Percentiles rank a stretch among this genome's conserved stretches.
Evolutionary conservation across 2,113 vertebrate species (phyloP).

Genomic region (Erythrolamprus reginae): DNA sequence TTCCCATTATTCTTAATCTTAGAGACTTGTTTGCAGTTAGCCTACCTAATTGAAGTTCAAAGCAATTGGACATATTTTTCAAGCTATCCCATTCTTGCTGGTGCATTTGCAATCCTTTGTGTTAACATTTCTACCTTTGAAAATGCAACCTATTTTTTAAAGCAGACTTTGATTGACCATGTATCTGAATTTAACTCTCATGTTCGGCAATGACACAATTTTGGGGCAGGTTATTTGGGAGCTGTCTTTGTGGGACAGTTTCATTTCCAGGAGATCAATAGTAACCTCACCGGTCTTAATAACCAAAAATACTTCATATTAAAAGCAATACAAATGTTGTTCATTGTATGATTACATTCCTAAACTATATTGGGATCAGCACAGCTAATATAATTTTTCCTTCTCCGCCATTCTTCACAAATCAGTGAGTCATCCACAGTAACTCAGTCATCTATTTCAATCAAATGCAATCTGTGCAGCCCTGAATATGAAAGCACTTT

Average conservation of each 20-base stretch:
- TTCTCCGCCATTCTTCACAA: constrained; percentile 36
- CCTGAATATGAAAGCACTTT: constrained; percentile 41
- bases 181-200: not conserved
- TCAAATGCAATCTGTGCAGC: constrained; percentile 56
- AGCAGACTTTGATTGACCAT: not conserved
- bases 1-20: not conserved
- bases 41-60: constrained; percentile 15
- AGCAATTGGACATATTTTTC: not conserved
- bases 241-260: not conserved
- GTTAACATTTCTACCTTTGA: not conserved
- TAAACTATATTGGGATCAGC: constrained; percentile 57
- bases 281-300: not conserved
- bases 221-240: not conserved
- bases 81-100: not conserved
- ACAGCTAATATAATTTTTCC: constrained; percentile 36
- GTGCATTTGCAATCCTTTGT: not conserved
- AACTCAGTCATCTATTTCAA: constrained; percentile 60
- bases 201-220: not conserved
- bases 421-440: constrained; percentile 43
- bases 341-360: constrained; percentile 23
- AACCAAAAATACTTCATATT: not conserved
- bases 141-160: not conserved
- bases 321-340: not conserved
- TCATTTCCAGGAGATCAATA: not conserved
- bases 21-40: not conserved